Percentiles rank a stretch among this genome's conserved stretches.
Conservation (phyloP, 1,140 invertebrate species). For the Choristoneura fumiferana region DNA sequence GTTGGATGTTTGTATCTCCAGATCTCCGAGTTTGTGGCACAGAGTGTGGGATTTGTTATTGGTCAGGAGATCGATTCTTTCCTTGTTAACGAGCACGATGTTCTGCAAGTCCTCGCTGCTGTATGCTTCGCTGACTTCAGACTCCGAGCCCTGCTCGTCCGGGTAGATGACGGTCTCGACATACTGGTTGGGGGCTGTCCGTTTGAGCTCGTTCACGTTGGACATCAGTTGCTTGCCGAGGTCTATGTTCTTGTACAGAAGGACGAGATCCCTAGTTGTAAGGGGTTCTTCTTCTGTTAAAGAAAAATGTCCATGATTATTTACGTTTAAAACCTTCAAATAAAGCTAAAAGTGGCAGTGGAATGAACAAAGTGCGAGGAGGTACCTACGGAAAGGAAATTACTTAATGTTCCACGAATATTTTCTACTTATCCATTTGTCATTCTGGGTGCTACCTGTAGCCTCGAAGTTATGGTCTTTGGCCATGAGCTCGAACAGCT, state of each 20-base stretch:
- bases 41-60: constrained; percentile 40
- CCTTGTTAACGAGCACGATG: constrained; percentile 50
- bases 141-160: constrained; percentile 56
- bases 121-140: constrained; percentile 53
- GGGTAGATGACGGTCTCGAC: constrained; percentile 62
- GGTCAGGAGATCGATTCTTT: constrained; percentile 51
- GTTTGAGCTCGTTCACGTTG: constrained; percentile 27
- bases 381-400: too few relatives aligned
- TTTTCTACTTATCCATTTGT: too few relatives aligned
- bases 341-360: too few relatives aligned
- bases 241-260: constrained; percentile 65
- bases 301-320: too few relatives aligned
- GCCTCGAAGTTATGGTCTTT: constrained; percentile 32
- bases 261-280: constrained; percentile 49
- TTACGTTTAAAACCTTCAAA: too few relatives aligned
- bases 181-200: constrained; percentile 49
- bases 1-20: constrained; percentile 46
- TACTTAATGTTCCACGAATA: too few relatives aligned
- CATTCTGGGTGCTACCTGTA: constrained; percentile 28
- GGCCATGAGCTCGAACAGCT: constrained; percentile 51
- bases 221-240: constrained; percentile 42
- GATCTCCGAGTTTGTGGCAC: constrained; percentile 57
- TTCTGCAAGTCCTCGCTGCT: constrained; percentile 53
- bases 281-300: constrained; percentile 39
- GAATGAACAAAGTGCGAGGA: too few relatives aligned